Evolutionary conservation across 2,113 vertebrate species (phyloP), one percentile per base, ranked within the genome.

Genomic region (Oryzias melastigma): DNA sequence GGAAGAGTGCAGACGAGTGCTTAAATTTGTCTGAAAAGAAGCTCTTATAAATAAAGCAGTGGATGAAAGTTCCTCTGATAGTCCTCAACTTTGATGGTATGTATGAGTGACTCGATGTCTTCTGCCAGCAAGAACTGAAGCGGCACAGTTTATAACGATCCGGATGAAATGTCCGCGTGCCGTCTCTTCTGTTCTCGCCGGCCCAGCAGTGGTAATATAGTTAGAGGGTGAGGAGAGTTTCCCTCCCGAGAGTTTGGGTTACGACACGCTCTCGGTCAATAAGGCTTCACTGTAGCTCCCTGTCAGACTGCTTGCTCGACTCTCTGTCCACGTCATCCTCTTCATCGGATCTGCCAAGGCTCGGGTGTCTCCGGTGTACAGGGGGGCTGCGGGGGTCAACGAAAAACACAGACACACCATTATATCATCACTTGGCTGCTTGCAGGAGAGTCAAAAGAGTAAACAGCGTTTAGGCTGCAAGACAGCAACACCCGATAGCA

Each of bases 271-370:
- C 85, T 94, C 94, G 1, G 86, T 78, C 25, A 85, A 77, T 71
- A 82, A 89, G 86, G 89, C 83, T 48, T 95, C 93, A 3, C 82
- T 77, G 83, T 93, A 90, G 51, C 92, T 90, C 85, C 92, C 91
- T 42, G 86, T 92, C 84, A 83, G 83, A 87, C 77, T 76, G 91
- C 85, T 83, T 80, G 73, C 82, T 88, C 64, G 90, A 84, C 62
- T 75, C 85, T 70, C 60, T 82, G 72, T 87, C 85, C 60, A 57
- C 72, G 75, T 93, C 91, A 44, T 94, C 93, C 57, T 89, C 88
- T 56, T 88, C 86, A 6, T 95, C 94, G 49, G 93, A 92, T 78
- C 80, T 90, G 88, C 93, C 89, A 10, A 77, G 87, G 81, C 88
- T 29, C 16, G 90, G 86, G 71, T 88, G 85, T 85, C 90, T 92